phyloP scores from a whole-genome alignment of 2,888 invertebrate genomes.

The Nomada hirtipes region DNA sequence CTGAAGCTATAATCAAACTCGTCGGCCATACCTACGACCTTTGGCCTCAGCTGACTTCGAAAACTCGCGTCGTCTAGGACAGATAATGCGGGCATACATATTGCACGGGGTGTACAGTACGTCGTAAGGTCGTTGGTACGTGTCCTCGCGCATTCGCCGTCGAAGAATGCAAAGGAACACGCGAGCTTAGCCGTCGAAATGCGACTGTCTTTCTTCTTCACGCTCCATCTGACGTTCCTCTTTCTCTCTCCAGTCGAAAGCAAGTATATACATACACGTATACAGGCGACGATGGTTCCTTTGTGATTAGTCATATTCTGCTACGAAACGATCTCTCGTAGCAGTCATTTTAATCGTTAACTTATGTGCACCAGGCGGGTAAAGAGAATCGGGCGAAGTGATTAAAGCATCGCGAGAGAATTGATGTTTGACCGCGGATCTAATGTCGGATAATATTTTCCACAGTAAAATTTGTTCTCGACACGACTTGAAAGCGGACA shows the following conservation, averaged over 20 bases:
- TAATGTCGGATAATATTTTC: no score
- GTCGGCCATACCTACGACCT: slow-evolving; percentile 57
- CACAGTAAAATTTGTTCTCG: neutral
- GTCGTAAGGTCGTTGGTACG: slow-evolving; percentile 55
- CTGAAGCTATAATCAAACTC: slow-evolving; percentile 68
- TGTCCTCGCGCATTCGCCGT: slow-evolving; percentile 54
- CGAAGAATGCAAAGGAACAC: slow-evolving; percentile 64
- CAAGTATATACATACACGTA: no score
- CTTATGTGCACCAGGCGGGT: slow-evolving; percentile 13
- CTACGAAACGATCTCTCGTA: slow-evolving; percentile 38
- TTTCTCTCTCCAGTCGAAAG: neutral
- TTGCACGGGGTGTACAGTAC: slow-evolving; percentile 44
- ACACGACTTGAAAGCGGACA: neutral
- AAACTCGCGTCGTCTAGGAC: slow-evolving; percentile 60
- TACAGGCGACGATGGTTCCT: slow-evolving; percentile 2
- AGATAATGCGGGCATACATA: slow-evolving; percentile 68
- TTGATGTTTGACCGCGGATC: no score
- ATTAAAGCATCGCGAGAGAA: neutral
- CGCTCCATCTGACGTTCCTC: slow-evolving; percentile 4
- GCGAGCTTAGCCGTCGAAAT: slow-evolving; percentile 46
- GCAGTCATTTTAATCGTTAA: slow-evolving; percentile 42
- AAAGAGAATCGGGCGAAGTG: slow-evolving; percentile 12
- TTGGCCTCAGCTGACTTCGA: slow-evolving; percentile 60
- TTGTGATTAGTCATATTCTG: slow-evolving; percentile 30
- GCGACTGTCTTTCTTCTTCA: slow-evolving; percentile 9